Base-by-base conservation (phyloP, 2,888 invertebrate genomes). In the Pharmacophagus antenor region DNA sequence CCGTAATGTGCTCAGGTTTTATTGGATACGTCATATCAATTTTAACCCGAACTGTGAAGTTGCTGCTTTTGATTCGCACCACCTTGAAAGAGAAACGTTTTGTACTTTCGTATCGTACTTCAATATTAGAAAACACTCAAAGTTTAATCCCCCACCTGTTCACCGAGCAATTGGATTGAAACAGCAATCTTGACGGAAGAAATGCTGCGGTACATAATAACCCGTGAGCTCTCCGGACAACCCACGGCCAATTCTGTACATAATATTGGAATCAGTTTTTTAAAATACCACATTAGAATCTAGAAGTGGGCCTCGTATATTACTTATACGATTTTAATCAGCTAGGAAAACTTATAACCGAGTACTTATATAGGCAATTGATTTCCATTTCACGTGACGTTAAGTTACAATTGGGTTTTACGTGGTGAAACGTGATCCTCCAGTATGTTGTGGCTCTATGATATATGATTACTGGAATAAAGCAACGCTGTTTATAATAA, bases 231-330 rank as follows among this genome's bases (percentile, higher is more conserved):
- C 0, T 64, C 70, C 0, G 83, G 84, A 2, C 83, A 68, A 0
- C 88, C 83, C 0, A 79, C 69, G 0, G 76, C 84, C 41, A 88
- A 56, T 56, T 82, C 88, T 88, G 66, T 57, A 68, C 15, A 37
- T 37, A 37, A 37, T n/a, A 31, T 7, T 12, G 4, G 37, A 37
- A 15, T n/a, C 3, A n/a, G n/a, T n/a, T n/a, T n/a, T n/a, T n/a
- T n/a, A n/a, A n/a, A n/a, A n/a, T n/a, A n/a, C n/a, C n/a, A n/a
- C n/a, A n/a, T n/a, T n/a, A n/a, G n/a, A n/a, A n/a, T n/a, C n/a
- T n/a, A n/a, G n/a, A n/a, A n/a, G n/a, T n/a, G n/a, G n/a, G n/a
- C n/a, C n/a, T n/a, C n/a, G n/a, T n/a, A n/a, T n/a, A n/a, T n/a
- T n/a, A n/a, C n/a, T n/a, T n/a, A n/a, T n/a, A n/a, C n/a, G n/a